A percentile compares a stretch with the other conserved stretches of the same genome.
Conservation (phyloP, 2,797 vertebrate genomes). For the Macropus fuliginosus region DNA sequence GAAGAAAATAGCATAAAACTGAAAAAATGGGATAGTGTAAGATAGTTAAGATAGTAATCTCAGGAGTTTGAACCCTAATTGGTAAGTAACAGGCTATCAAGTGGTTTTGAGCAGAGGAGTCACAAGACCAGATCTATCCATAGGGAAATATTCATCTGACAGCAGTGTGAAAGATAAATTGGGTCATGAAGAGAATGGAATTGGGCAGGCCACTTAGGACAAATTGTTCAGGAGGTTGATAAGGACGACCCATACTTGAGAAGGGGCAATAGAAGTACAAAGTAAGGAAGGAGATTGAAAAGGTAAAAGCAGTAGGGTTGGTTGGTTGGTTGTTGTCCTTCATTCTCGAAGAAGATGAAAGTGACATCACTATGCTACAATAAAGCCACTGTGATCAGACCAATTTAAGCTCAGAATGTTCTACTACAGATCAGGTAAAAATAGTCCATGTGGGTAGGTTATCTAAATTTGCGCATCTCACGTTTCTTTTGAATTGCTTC, state of each 20-base stretch:
- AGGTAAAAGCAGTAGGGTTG: no score
- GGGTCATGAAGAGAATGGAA: neutral
- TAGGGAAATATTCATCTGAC: neutral
- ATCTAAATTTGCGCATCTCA: no score
- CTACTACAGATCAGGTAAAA: no score
- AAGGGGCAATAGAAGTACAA: neutral
- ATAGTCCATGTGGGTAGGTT: no score
- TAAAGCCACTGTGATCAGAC: no score
- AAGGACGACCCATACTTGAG: neutral
- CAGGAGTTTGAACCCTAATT: neutral
- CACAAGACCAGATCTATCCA: neutral
- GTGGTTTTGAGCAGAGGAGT: neutral
- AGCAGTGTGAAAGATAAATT: neutral
- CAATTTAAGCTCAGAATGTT: no score
- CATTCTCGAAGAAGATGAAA: no score
- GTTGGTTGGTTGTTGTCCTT: no score
- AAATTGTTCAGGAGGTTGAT: neutral
- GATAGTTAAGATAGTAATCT: neutral
- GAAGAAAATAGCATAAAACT: no score
- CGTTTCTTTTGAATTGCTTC: no score
- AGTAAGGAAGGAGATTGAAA: neutral
- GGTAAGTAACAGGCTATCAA: neutral
- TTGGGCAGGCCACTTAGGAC: neutral
- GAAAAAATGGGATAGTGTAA: no score
- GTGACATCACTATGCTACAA: no score